Evolutionary conservation across 2,888 invertebrate species (phyloP), one percentile per base, ranked within the genome.

Genomic region (Eledone cirrhosa): DNA sequence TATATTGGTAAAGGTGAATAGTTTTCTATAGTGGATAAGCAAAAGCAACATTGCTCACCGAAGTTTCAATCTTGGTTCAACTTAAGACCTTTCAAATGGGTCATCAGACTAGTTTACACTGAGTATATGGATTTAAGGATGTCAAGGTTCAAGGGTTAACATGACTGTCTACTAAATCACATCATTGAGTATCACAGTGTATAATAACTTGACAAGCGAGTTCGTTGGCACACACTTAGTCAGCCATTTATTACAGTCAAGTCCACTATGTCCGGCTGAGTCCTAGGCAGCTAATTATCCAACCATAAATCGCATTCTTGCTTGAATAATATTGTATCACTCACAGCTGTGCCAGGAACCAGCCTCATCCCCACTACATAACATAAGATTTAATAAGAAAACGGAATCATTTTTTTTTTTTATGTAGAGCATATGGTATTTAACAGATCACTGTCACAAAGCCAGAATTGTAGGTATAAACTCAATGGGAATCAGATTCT

Each of bases 261-360:
- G 72, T 72, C 72, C 72, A 41, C 72, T 41, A 41, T 31, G 72
- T 13, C 72, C 33, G 72, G 16, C 13, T 41, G 22, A 22, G 72
- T 41, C 33, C 33, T 31, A 33, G 72, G 72, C 72, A 72, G 72
- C 72, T 72, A 72, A 72, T 72, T 72, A 72, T 72, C 72, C 72
- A 72, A 41, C 72, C 41, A 72, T 72, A 72, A 72, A 72, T 72
- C 72, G 72, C 41, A 72, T 41, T 72, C 72, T 72, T 72, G 31
- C 72, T 22, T 72, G 31, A 72, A 72, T 72, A 72, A 72, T 72
- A 72, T 72, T 72, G 72, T 72, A 72, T 72, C 72, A 72, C 33
- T 72, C 72, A 41, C 72, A 72, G 72, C 72, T 72, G 72, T 72
- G 31, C 72, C 72, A n/a, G n/a, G 33, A 72, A 31, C 72, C n/a